phyloP scores from a whole-genome alignment of 2,797 vertebrate species.

The Channallabes apus region DNA sequence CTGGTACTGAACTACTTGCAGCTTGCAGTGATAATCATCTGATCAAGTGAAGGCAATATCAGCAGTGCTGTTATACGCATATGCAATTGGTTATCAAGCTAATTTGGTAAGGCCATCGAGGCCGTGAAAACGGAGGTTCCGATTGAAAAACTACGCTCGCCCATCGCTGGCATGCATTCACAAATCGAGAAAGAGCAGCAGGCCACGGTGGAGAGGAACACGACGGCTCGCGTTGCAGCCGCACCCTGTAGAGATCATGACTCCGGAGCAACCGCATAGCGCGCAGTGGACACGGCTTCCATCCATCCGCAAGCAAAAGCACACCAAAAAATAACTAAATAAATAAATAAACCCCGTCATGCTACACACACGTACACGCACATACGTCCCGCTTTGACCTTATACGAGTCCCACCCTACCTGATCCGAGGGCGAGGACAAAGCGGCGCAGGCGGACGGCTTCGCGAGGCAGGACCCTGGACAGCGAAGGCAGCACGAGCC shows the following conservation, averaged over 20 bases:
- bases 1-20: not conserved
- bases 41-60: not conserved
- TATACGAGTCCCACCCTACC: constrained; percentile 60
- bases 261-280: constrained; percentile 30
- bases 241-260: constrained; percentile 64
- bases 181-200: constrained; percentile 21
- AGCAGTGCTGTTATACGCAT: not conserved
- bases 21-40: not conserved
- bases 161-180: not conserved
- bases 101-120: not conserved
- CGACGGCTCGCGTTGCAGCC: constrained; percentile 58
- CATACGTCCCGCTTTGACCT: constrained; percentile 36
- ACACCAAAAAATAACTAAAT: not conserved
- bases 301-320: not conserved
- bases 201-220: constrained; percentile 33
- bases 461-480: constrained; percentile 78
- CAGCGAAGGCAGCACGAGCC: constrained; percentile 73
- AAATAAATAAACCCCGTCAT: no score
- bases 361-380: not conserved
- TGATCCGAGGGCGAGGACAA: constrained; percentile 70
- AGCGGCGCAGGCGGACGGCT: constrained; percentile 71
- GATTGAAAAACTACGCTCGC: not conserved
- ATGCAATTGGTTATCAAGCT: not conserved
- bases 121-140: not conserved
- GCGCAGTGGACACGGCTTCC: not conserved